phyloP scores from a whole-genome alignment of 2,888 invertebrate species.

The Leuctra nigra region DNA sequence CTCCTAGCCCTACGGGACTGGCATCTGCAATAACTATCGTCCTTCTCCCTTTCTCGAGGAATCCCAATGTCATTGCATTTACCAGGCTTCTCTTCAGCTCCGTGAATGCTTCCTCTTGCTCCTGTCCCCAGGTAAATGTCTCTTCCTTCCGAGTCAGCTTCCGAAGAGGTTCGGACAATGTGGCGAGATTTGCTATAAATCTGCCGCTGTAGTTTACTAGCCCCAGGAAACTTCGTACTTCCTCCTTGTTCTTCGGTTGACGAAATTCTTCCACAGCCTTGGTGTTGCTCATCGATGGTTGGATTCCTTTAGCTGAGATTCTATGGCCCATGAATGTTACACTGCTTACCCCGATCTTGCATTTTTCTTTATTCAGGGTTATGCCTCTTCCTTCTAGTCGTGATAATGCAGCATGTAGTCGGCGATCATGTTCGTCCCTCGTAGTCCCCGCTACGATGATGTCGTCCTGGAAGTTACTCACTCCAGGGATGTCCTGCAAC shows the following conservation, averaged over 20 bases:
- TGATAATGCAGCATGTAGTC: constrained; percentile 34
- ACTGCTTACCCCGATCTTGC: constrained; percentile 29
- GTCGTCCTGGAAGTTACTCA: constrained; percentile 33
- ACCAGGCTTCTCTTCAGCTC: not conserved
- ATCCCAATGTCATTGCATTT: not conserved
- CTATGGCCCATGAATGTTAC: constrained; percentile 33
- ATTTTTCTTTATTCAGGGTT: constrained; percentile 34
- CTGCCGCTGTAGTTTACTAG: not conserved
- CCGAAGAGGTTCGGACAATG: not conserved
- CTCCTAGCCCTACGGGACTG: constrained; percentile 25
- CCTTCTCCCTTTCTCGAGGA: not conserved
- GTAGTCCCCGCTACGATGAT: not conserved
- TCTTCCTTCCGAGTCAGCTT: not conserved
- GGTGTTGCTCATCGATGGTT: constrained; percentile 32
- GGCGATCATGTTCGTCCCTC: not conserved
- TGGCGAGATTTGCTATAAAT: not conserved
- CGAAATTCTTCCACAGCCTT: constrained; percentile 25
- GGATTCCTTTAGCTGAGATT: constrained; percentile 30
- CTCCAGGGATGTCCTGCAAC: constrained; percentile 34
- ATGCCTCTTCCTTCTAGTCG: constrained; percentile 37
- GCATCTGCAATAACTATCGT: constrained; percentile 26
- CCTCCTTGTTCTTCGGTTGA: not conserved
- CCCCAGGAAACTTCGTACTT: not conserved
- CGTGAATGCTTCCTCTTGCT: not conserved
- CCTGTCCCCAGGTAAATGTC: not conserved